These are phyloP conservation scores for Gymnothorax reevesii DNA, from an alignment of 2,797 vertebrate genomes.

Conservation along the genomic window DNA sequence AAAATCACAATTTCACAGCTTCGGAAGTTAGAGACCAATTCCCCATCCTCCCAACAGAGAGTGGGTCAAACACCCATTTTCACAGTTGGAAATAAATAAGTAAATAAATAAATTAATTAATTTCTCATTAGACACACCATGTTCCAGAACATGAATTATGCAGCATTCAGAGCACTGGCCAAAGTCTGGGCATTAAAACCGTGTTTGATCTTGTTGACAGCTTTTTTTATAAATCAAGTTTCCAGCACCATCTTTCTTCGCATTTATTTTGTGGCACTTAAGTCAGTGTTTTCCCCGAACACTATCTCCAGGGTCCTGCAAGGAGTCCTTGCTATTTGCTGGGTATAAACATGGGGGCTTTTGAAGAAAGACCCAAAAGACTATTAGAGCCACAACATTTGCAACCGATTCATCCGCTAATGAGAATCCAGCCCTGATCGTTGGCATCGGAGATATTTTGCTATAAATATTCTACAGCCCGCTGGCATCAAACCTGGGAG, in stretches of 20 bases:
- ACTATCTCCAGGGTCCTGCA: conserved; percentile 68
- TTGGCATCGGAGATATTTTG: conserved; percentile 78
- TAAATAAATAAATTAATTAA: conserved; percentile 62
- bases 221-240: conserved; percentile 62
- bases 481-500: conserved; percentile 64
- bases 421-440: conserved; percentile 75
- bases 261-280: conserved; percentile 74
- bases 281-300: conserved; percentile 68
- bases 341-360: conserved; percentile 75
- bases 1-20: conserved; percentile 44
- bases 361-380: conserved; percentile 80
- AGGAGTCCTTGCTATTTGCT: conserved; percentile 70
- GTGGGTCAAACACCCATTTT: conserved; percentile 66
- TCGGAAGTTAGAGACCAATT: conserved; percentile 50
- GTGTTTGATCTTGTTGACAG: conserved; percentile 72
- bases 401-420: conserved; percentile 72
- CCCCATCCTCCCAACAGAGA: conserved; percentile 45
- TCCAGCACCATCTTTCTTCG: conserved; percentile 67
- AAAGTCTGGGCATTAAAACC: conserved; percentile 72
- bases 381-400: conserved; percentile 66
- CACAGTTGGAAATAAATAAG: conserved; percentile 62
- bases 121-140: conserved; percentile 77
- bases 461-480: conserved; percentile 75
- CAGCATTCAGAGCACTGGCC: conserved; percentile 76
- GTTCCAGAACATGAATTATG: conserved; percentile 80